A percentile compares a stretch with the other conserved stretches of the same genome.
Conservation (phyloP, 1,140 invertebrate species). For the Nymphalis io region DNA sequence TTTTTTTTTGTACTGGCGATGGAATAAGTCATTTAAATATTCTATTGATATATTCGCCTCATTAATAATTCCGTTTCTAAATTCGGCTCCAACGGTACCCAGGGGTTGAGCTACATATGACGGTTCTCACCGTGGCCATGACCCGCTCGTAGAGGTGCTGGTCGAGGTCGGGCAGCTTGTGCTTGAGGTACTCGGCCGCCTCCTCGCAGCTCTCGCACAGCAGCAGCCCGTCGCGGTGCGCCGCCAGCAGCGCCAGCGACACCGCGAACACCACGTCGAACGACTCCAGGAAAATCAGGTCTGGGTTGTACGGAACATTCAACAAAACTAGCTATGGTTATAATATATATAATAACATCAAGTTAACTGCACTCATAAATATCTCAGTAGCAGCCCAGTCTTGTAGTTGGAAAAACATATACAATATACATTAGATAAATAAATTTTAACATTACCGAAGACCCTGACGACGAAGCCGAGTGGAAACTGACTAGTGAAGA, state of each 20-base stretch:
- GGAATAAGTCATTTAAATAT: too few relatives aligned
- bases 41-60: too few relatives aligned
- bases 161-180: slow-evolving; percentile 84
- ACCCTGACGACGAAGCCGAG: slow-evolving; percentile 96
- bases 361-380: too few relatives aligned
- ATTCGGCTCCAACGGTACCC: too few relatives aligned
- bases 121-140: slow-evolving; percentile 88
- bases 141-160: slow-evolving; percentile 84
- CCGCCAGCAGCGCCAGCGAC: slow-evolving; percentile 90
- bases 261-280: slow-evolving; percentile 95
- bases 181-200: slow-evolving; percentile 95
- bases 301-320: slow-evolving; percentile 70
- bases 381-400: too few relatives aligned
- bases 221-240: slow-evolving; percentile 92
- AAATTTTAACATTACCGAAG: slow-evolving; percentile 86
- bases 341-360: too few relatives aligned
- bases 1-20: too few relatives aligned
- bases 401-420: too few relatives aligned
- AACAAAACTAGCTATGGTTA: too few relatives aligned
- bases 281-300: slow-evolving; percentile 94
- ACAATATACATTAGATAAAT: too few relatives aligned
- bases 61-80: too few relatives aligned
- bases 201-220: slow-evolving; percentile 94
- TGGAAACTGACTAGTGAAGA: slow-evolving; percentile 98
- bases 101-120: too few relatives aligned